phyloP scores from a whole-genome alignment of 2,797 vertebrate species.

The Scolopax bukidnonensis region DNA sequence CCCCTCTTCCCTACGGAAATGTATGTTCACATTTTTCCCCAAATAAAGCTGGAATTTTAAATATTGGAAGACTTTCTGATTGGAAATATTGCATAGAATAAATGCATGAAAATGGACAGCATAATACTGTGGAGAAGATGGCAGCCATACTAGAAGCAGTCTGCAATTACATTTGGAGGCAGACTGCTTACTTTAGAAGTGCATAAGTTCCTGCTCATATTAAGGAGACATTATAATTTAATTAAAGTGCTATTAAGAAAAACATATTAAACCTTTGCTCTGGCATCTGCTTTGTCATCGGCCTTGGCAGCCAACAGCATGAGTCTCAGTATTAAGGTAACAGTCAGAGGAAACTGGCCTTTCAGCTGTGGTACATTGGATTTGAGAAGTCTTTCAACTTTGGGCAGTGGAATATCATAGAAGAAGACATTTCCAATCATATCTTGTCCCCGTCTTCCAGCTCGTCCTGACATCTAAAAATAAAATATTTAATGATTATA shows the following conservation, averaged over 20 bases:
- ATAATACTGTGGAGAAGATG: neutral
- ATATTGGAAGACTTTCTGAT: neutral
- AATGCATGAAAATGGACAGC: neutral
- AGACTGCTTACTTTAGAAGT: neutral
- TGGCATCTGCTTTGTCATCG: conserved; percentile 69
- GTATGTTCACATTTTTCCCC: neutral
- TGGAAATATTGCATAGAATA: neutral
- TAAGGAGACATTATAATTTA: neutral
- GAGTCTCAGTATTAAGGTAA: conserved; percentile 60
- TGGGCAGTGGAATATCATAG: conserved; percentile 62
- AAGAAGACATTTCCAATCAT: conserved; percentile 70
- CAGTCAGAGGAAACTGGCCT: conserved; percentile 68
- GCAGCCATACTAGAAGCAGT: neutral
- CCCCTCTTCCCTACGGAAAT: neutral
- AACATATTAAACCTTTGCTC: conserved; percentile 61
- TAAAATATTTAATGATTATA: neutral
- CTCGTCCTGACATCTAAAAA: conserved; percentile 69
- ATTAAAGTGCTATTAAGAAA: neutral
- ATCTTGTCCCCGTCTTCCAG: conserved; percentile 71
- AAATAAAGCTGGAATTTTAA: neutral
- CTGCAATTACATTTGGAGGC: neutral
- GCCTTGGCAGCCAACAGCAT: conserved; percentile 56
- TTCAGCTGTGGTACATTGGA: conserved; percentile 62
- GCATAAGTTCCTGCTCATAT: neutral
- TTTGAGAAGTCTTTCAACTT: conserved; percentile 66